A percentile compares a stretch with the other conserved stretches of the same genome.
Conservation (phyloP, 1,140 invertebrate species). For the Pogonognathellus flavescens region DNA sequence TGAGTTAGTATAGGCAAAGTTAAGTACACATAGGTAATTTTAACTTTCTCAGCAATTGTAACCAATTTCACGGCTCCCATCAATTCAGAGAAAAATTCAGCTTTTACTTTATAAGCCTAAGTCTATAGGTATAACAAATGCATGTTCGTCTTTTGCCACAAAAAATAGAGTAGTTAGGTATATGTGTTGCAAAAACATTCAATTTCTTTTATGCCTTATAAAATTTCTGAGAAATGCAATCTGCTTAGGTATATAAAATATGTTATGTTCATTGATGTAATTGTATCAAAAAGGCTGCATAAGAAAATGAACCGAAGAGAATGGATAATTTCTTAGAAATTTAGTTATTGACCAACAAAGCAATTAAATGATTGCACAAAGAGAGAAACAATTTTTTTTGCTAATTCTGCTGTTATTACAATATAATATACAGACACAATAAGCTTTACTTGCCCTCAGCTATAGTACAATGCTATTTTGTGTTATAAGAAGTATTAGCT, state of each 20-base stretch:
- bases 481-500: background rate
- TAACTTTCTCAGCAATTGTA: background rate
- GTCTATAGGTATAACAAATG: too few species aligned
- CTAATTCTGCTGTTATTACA: background rate
- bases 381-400: background rate
- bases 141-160: too few species aligned
- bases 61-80: constrained; percentile 1
- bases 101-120: constrained; percentile 7
- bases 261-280: too few species aligned
- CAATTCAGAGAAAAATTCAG: background rate
- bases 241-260: background rate
- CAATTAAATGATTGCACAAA: constrained; percentile 22
- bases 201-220: too few species aligned
- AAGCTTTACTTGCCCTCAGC: background rate
- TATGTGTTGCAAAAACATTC: too few species aligned
- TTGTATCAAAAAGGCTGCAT: too few species aligned
- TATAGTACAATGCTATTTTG: too few species aligned
- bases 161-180: too few species aligned
- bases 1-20: too few species aligned
- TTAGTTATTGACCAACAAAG: constrained; percentile 21
- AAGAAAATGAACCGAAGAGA: background rate
- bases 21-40: too few species aligned
- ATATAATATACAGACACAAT: background rate
- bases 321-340: constrained; percentile 28
- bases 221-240: background rate